Evolutionary conservation across 2,888 invertebrate genomes (phyloP).

Genomic region (Hesperia comma): DNA sequence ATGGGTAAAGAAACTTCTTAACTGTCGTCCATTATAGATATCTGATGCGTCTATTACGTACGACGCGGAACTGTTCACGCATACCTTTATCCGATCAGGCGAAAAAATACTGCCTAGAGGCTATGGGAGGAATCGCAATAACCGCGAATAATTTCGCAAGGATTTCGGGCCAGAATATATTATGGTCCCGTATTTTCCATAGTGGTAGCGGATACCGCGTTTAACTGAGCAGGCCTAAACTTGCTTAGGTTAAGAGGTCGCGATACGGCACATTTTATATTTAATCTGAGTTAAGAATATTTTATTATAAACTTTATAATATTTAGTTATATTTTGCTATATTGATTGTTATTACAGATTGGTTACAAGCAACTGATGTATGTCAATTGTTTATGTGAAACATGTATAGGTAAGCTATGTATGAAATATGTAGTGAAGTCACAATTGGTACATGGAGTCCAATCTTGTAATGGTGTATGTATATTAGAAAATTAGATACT

Average conservation of each 20-base stretch:
- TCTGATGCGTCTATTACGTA: too few species aligned
- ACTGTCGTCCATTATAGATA: too few species aligned
- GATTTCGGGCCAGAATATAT: too few species aligned
- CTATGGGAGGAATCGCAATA: too few species aligned
- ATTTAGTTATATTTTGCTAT: conserved; percentile 68
- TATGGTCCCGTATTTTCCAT: too few species aligned
- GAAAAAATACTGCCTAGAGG: too few species aligned
- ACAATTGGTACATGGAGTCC: conserved; percentile 50
- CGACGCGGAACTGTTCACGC: too few species aligned
- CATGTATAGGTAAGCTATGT: conserved; percentile 18
- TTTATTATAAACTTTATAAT: conserved; percentile 67
- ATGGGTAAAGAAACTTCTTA: too few species aligned
- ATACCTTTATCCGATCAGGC: too few species aligned
- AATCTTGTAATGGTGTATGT: conserved; percentile 68
- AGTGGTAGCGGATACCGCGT: too few species aligned
- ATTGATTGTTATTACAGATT: conserved; percentile 59
- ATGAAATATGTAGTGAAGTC: conserved; percentile 35
- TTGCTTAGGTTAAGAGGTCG: conserved; percentile 58
- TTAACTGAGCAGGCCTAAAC: conserved; percentile 23
- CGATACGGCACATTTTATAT: conserved; percentile 72
- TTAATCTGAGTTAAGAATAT: conserved; percentile 71
- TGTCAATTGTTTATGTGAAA: conserved; percentile 25
- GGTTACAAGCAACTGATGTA: conserved; percentile 43
- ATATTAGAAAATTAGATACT: conserved; percentile 72
- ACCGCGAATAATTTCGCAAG: too few species aligned